Base-by-base conservation (phyloP, 2,888 invertebrate species). In the Leptopilina drosophilae region DNA sequence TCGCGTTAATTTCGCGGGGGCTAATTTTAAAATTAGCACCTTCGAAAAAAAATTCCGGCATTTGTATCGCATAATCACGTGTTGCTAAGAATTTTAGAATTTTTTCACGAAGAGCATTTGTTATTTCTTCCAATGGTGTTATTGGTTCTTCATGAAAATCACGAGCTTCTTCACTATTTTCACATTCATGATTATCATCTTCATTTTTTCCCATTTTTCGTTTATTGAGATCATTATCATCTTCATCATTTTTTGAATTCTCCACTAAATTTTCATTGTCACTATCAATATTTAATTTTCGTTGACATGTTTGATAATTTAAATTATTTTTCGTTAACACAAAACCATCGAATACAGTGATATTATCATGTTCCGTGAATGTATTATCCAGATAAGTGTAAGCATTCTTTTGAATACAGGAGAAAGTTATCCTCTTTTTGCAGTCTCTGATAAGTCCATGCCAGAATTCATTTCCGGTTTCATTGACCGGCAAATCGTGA, bases 371-470 rank as follows among this genome's bases (percentile, higher is more conserved):
- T 64, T 93, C 93, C 65, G 94, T 94, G 77, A 97, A 92, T 42
- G 94, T 94, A 49, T 94, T 93, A 84, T 95, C 94, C 82, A 97
- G 91, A 87, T 95, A 97, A n/a, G 93, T 92, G 87, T 95, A 95
- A 53, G 96, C 94, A 87, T 95, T 96, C 87, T 95, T 95, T 87
- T 96, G 96, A 78, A 97, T 95, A 89, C 97, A 97, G 84, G 94
- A 94, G 87, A 95, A 93, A 81, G 95, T 93, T 20, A 96, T 95
- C 77, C 93, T 93, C 12, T 92, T 92, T 67, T 94, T 93, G 89
- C 97, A 97, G 88, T 96, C 95, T 82, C 94, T 94, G 77, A 96
- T 93, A 82, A 97, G 93, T 80, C 94, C 94, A 85, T 94, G 94
- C 96, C 96, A 96, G 76, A 97, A 92, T 82, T 93, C 92, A 84